A percentile compares a stretch with the other conserved stretches of the same genome.
Conservation (phyloP, 2,888 invertebrate species). For the Eupithecia dodoneata region DNA sequence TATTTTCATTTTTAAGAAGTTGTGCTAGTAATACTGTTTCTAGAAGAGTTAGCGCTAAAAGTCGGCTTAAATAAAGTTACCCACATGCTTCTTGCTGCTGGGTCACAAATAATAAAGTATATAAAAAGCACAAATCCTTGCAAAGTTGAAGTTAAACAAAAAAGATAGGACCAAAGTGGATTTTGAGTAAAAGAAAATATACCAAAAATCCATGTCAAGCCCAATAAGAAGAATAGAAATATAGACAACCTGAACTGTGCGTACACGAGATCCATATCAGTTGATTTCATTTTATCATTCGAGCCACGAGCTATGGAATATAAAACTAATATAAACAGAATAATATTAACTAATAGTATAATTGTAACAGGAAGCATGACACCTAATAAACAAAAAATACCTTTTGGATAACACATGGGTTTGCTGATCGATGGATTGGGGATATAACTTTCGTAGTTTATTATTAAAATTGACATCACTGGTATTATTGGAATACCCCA, state of each 20-base stretch:
- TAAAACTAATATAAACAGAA: slow-evolving; percentile 82
- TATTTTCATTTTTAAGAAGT: slow-evolving; percentile 26
- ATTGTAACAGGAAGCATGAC: slow-evolving; percentile 82
- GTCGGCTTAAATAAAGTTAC: slow-evolving; percentile 70
- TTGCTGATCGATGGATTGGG: slow-evolving; percentile 53
- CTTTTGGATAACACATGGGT: slow-evolving; percentile 83
- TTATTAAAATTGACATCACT: slow-evolving; percentile 72
- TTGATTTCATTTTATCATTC: slow-evolving; percentile 76
- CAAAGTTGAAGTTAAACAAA: slow-evolving; percentile 85
- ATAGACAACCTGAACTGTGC: slow-evolving; percentile 84
- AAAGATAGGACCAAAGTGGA: slow-evolving; percentile 84
- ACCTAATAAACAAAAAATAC: slow-evolving; percentile 73
- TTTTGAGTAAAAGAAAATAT: slow-evolving; percentile 80
- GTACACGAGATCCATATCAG: slow-evolving; percentile 68
- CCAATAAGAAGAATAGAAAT: slow-evolving; percentile 85
- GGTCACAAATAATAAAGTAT: slow-evolving; percentile 85
- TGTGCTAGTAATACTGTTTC: slow-evolving; percentile 69
- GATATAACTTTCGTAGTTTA: slow-evolving; percentile 78
- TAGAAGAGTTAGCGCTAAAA: slow-evolving; percentile 56
- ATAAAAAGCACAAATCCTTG: slow-evolving; percentile 86
- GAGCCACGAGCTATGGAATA: slow-evolving; percentile 80
- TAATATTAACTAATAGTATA: slow-evolving; percentile 79
- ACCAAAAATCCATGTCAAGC: slow-evolving; percentile 86
- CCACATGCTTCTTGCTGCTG: slow-evolving; percentile 82
- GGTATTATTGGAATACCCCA: slow-evolving; percentile 86